These are phyloP conservation scores for Halcyon badia DNA, from an alignment of 2,797 vertebrate species.

Conservation along the genomic window DNA sequence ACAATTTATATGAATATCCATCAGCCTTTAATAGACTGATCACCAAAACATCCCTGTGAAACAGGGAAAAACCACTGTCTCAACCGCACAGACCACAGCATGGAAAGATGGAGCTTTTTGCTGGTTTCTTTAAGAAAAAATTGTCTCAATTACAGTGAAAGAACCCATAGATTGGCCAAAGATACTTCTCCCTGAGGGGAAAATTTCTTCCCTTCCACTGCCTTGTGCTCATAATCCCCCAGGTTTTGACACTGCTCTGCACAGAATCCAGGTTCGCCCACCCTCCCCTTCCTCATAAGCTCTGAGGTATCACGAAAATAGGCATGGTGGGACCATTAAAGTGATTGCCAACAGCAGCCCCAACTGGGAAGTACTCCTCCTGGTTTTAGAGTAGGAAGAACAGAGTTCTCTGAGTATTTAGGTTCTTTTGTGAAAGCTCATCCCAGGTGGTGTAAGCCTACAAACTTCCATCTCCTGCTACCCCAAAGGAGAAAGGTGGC, in stretches of 20 bases:
- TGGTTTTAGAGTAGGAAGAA: neutral
- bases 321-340: neutral
- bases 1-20: neutral
- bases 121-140: neutral
- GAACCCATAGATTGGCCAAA: neutral
- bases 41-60: neutral
- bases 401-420: neutral
- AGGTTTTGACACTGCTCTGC: neutral
- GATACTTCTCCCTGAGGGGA: neutral
- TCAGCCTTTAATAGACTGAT: neutral
- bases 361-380: neutral
- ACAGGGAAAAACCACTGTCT: neutral
- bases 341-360: neutral
- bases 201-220: neutral
- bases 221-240: neutral
- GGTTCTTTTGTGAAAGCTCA: neutral
- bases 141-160: neutral
- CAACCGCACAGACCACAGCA: neutral
- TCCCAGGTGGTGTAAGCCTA: neutral
- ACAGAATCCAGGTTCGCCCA: neutral
- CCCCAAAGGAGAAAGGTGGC: neutral
- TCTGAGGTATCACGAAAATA: accelerated
- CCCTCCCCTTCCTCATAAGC: neutral
- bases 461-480: neutral
- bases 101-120: neutral